Evolutionary conservation across 1,140 invertebrate species (phyloP).

Genomic region (Aphaenogaster rudis): DNA sequence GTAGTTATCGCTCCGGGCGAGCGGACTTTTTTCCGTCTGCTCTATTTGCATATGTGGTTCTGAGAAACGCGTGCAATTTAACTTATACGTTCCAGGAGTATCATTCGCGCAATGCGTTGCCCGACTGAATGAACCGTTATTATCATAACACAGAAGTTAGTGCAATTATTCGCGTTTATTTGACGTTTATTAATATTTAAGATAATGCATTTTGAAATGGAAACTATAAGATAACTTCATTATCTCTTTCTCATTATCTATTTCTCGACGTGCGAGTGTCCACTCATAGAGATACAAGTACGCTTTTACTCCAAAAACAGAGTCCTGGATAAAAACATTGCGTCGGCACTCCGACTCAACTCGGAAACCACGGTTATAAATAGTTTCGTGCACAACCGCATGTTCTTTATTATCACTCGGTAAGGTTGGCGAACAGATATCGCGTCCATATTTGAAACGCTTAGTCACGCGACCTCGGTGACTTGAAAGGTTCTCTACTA

Average conservation of each 20-base stretch:
- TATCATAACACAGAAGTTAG: not conserved
- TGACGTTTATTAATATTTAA: not conserved
- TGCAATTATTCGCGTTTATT: not conserved
- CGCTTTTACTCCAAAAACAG: not conserved
- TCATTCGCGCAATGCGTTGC: not conserved
- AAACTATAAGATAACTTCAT: not conserved
- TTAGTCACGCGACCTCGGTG: constrained; percentile 73
- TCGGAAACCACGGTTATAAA: constrained; percentile 71
- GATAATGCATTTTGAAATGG: not conserved
- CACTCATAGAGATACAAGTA: not conserved
- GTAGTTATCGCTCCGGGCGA: not conserved
- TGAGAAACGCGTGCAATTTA: constrained; percentile 7
- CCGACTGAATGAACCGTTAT: not conserved
- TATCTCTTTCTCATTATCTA: not conserved
- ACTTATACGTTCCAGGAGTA: not conserved
- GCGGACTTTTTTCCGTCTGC: not conserved
- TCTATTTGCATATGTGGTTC: not conserved
- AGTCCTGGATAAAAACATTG: constrained; percentile 55
- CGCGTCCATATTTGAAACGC: constrained; percentile 74
- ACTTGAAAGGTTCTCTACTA: constrained; percentile 68
- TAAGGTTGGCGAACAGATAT: constrained; percentile 74
- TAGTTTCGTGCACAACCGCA: constrained; percentile 63
- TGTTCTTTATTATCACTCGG: constrained; percentile 74
- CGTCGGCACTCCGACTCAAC: constrained; percentile 45
- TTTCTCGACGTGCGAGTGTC: not conserved